phyloP scores from a whole-genome alignment of 2,888 invertebrate species.

The Mallateleia sp. region DNA sequence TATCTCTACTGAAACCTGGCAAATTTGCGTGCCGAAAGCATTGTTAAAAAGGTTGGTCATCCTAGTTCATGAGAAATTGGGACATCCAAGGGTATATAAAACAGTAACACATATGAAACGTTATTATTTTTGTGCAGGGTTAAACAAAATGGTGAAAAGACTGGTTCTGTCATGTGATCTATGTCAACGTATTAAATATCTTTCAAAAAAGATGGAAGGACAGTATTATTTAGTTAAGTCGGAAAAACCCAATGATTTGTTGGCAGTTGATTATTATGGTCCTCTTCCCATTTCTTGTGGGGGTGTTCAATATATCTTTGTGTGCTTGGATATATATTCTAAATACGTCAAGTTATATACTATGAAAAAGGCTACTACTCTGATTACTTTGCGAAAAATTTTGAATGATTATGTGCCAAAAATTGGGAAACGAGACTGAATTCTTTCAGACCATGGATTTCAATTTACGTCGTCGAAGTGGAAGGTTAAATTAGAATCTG shows the following conservation, averaged over 20 bases:
- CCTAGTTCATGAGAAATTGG: neutral
- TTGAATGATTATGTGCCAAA: neutral
- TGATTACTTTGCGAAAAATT: neutral
- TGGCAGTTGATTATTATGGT: constrained; percentile 4
- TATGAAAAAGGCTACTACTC: neutral
- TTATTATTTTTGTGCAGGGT: neutral
- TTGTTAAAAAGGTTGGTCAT: neutral
- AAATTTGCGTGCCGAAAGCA: neutral
- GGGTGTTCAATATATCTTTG: constrained; percentile 30
- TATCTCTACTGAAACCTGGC: neutral
- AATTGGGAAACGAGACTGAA: constrained; percentile 9
- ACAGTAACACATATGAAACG: neutral
- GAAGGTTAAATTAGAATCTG: neutral
- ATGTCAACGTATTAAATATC: neutral
- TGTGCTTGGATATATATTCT: constrained; percentile 32
- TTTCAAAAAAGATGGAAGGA: neutral
- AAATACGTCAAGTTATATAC: constrained; percentile 38
- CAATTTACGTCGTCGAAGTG: constrained; percentile 24
- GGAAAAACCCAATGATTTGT: neutral
- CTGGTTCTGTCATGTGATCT: neutral
- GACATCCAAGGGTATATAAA: neutral
- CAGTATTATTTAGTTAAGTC: neutral
- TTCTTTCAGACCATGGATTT: constrained; percentile 41
- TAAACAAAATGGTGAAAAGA: neutral
- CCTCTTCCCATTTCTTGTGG: constrained; percentile 19